Evolutionary conservation across 64 coral and sea anemone genomes (phyloP).

Genomic region (Platygyra sinensis): DNA sequence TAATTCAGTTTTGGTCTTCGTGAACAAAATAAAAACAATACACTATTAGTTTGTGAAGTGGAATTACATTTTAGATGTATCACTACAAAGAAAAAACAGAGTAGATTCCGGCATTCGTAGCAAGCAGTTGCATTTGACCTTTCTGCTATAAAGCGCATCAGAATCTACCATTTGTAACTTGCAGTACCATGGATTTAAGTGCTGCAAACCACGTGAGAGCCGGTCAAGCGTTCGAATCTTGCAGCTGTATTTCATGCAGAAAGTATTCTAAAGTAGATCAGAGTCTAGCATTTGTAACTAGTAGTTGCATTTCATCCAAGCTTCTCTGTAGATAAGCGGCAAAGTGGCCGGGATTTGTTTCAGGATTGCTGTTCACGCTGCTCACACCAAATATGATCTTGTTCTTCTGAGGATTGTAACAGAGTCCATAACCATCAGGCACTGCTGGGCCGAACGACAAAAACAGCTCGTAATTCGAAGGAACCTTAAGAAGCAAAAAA

Average conservation of each 20-base stretch:
- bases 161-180: conserved; percentile 69
- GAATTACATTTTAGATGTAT: too few species aligned
- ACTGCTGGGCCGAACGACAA: conserved; percentile 83
- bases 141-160: not conserved
- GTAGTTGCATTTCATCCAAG: conserved; percentile 88
- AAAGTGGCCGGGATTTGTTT: conserved; percentile 85
- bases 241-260: too few species aligned
- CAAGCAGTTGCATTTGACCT: conserved; percentile 82
- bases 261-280: not conserved
- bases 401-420: conserved; percentile 84
- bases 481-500: conserved; percentile 60
- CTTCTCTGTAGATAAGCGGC: conserved; percentile 82
- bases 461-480: conserved; percentile 73
- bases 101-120: conserved; percentile 66
- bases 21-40: too few species aligned
- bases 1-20: too few species aligned
- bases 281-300: conserved; percentile 71
- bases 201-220: too few species aligned
- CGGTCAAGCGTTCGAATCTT: too few species aligned
- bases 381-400: conserved; percentile 76
- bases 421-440: conserved; percentile 97
- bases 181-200: conserved; percentile 67
- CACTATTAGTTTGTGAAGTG: too few species aligned
- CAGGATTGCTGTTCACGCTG: conserved; percentile 92
- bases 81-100: not conserved